Evolutionary conservation across 1,140 invertebrate genomes (phyloP), one percentile per base, ranked within the genome.

Genomic region (Neodiprion lecontei): DNA sequence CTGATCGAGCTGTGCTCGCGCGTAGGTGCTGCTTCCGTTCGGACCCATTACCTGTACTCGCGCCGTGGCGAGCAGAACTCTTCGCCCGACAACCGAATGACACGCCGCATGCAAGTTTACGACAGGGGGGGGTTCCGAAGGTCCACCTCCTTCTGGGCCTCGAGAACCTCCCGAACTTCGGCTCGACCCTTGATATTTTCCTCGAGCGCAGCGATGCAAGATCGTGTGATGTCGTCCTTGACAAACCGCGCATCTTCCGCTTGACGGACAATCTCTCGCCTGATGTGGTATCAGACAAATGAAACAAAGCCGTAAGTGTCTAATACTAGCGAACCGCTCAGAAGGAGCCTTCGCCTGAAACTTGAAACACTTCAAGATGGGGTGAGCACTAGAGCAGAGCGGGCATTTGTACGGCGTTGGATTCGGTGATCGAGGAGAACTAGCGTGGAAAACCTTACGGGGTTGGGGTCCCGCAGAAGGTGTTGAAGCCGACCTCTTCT

Each of bases 261-360:
- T 21, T 21, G 17, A 21, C 17, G 17, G 17, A 21, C 17, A 21
- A 21, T 21, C 61, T 10, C 9, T 40, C 7, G 8, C 11, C 14
- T 17, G 21, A 53, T 77, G 76, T 3, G 3, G 9, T 2, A 70
- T 67, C 4, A 77, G 49, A n/a, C 76, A 77, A 70, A 74, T 77
- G 28, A 74, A 77, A n/a, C 76, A 74, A 12, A 74, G 23, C 10
- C 66, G 47, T 1, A 72, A 21, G 12, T 17, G 40, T 69, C 49
- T 17, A 10, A 69, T 70, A 21, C 14, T 28, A 8, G 1, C 2
- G 1, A 23, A 23, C 2, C 73, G 72, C 47, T 77, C 72, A 14
- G 47, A 14, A 11, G 73, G 70, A 1, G 48, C 65, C 28, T 74
- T 74, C 2, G 17, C 17, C 17, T 17, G 17, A 17, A 17, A 17